Evolutionary conservation across 2,113 vertebrate genomes (phyloP).

Genomic region (Etheostoma spectabile): DNA sequence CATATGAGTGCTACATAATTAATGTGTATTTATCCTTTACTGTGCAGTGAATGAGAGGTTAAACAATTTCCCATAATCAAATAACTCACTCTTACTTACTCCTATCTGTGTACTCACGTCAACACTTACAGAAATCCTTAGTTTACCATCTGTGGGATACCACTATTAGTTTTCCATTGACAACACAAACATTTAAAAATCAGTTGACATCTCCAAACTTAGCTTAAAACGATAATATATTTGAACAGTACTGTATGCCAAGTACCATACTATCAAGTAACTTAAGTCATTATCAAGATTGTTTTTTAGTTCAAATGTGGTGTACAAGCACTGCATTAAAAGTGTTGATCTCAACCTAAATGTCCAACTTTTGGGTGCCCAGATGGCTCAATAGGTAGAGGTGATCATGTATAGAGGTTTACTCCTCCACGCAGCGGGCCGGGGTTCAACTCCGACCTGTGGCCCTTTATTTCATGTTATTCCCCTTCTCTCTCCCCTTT

Average conservation of each 20-base stretch:
- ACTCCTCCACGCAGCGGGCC: no score
- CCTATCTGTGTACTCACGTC: conserved; percentile 17
- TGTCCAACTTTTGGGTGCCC: neutral
- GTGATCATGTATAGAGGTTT: no score
- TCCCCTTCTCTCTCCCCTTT: no score
- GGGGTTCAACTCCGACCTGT: no score
- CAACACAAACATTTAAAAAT: conserved; percentile 22
- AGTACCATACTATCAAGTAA: conserved; percentile 29
- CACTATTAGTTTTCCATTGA: conserved; percentile 12
- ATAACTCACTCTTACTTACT: conserved; percentile 7
- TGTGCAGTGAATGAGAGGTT: conserved; percentile 45
- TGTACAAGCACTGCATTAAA: conserved; percentile 26
- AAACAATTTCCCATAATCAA: conserved; percentile 36
- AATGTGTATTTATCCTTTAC: conserved; percentile 42
- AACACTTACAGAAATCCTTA: conserved; percentile 5
- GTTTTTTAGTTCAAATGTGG: neutral
- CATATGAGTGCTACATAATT: conserved; percentile 23
- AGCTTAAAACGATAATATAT: conserved; percentile 30
- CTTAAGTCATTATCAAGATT: neutral
- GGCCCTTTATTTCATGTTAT: no score
- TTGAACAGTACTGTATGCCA: conserved; percentile 20
- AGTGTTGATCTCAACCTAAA: conserved; percentile 38
- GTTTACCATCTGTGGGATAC: neutral
- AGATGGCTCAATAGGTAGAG: no score
- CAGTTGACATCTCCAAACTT: conserved; percentile 24